Evolutionary conservation across 2,888 invertebrate species (phyloP).

Genomic region (Sipha maydis): DNA sequence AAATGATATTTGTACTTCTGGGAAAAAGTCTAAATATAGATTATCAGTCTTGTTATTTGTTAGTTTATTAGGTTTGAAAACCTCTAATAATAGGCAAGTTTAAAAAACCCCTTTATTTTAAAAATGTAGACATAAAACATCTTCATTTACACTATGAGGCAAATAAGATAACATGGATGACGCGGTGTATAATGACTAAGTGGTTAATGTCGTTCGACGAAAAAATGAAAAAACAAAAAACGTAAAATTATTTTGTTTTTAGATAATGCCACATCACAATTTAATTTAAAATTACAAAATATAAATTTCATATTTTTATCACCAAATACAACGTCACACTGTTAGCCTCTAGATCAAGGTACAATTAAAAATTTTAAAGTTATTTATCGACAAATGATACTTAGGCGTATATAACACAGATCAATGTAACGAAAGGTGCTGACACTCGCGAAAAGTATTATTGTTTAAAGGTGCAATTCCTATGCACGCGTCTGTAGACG

Average conservation of each 20-base stretch:
- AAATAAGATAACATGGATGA: conserved; percentile 33
- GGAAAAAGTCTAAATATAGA: too few relatives aligned
- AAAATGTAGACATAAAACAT: conserved; percentile 6
- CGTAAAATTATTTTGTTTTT: conserved; percentile 43
- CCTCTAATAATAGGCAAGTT: conserved; percentile 35
- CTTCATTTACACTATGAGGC: conserved; percentile 16
- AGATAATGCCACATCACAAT: conserved; percentile 26
- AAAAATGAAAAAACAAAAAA: conserved; percentile 38
- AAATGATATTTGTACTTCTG: too few relatives aligned
- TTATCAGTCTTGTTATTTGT: conserved; percentile 45
- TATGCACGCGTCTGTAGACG: too few relatives aligned
- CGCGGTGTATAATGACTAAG: conserved; percentile 29
- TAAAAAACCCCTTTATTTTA: conserved; percentile 41
- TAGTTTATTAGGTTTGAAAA: conserved; percentile 37
- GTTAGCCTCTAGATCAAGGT: conserved; percentile 17
- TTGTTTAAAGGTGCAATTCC: too few relatives aligned
- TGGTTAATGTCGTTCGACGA: conserved; percentile 29
- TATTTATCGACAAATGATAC: conserved; percentile 15
- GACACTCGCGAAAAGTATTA: background rate
- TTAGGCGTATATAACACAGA: conserved; percentile 1
- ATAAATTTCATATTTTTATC: too few relatives aligned
- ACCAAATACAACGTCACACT: too few relatives aligned
- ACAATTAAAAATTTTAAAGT: conserved; percentile 28
- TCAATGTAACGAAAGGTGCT: background rate
- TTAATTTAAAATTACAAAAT: conserved; percentile 7